phyloP scores from a whole-genome alignment of 2,888 invertebrate species.

The Dolichomitus sp. region DNA sequence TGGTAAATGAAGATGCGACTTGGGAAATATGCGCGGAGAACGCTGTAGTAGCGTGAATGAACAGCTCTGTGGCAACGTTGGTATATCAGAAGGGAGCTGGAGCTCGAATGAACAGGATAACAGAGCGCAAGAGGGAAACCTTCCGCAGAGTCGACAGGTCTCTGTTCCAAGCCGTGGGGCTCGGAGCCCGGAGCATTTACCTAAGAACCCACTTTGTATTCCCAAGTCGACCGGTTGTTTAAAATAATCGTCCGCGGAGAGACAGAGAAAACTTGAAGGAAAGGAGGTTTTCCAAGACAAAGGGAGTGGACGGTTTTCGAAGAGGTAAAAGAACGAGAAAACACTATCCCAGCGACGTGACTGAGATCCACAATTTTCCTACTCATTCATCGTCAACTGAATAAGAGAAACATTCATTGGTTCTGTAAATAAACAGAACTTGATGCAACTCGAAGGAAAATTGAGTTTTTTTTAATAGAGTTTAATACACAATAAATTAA shows the following conservation, averaged over 20 bases:
- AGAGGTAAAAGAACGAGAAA: not conserved
- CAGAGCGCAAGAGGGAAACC: conserved; percentile 52
- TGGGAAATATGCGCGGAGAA: conserved; percentile 72
- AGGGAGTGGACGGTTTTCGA: conserved; percentile 16
- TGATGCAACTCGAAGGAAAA: not conserved
- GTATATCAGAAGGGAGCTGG: conserved; percentile 17
- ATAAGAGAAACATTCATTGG: conserved; percentile 25
- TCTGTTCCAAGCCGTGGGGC: conserved; percentile 49
- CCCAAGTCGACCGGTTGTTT: conserved; percentile 78
- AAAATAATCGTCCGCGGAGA: conserved; percentile 81
- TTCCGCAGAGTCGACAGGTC: conserved; percentile 60
- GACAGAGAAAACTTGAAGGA: conserved; percentile 22
- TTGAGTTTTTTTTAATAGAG: too few species aligned
- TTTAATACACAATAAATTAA: too few species aligned
- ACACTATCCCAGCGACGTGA: conserved; percentile 12
- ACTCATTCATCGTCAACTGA: not conserved
- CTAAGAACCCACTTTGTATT: conserved; percentile 84
- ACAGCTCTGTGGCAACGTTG: conserved; percentile 48
- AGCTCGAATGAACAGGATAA: conserved; percentile 41
- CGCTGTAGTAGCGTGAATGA: conserved; percentile 68
- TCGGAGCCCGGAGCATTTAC: conserved; percentile 77
- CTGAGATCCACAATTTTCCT: conserved; percentile 33
- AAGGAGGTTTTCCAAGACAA: conserved; percentile 26
- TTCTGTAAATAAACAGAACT: not conserved
- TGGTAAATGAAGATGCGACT: conserved; percentile 71